These are phyloP conservation scores for Phalloptychus januarius DNA, from an alignment of 2,797 vertebrate species.

Conservation along the genomic window DNA sequence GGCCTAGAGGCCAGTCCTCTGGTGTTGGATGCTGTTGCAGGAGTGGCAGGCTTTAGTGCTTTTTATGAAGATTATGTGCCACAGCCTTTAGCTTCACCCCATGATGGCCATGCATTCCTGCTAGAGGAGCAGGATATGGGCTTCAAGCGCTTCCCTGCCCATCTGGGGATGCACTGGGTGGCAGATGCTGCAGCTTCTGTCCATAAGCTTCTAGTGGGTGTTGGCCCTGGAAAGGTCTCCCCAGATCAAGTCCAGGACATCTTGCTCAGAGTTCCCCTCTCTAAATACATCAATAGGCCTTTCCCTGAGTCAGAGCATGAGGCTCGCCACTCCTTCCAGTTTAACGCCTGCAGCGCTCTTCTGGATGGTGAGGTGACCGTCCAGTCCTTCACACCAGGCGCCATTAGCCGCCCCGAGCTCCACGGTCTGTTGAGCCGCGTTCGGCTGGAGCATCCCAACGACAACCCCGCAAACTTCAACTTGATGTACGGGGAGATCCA, in stretches of 20 bases:
- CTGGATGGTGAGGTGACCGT: constrained; percentile 86
- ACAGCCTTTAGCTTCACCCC: constrained; percentile 61
- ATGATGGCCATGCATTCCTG: constrained; percentile 73
- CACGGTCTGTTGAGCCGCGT: constrained; percentile 82
- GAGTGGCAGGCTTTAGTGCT: constrained; percentile 86
- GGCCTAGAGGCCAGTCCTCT: constrained; percentile 85
- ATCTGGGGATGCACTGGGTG: constrained; percentile 69
- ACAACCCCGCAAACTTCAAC: constrained; percentile 90
- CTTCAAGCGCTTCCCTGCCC: constrained; percentile 90
- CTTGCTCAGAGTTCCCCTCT: constrained; percentile 84
- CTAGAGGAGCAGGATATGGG: constrained; percentile 45
- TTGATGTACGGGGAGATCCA: constrained; percentile 85
- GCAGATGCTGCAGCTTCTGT: constrained; percentile 60
- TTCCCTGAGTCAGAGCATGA: constrained; percentile 88
- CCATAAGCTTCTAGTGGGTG: constrained; percentile 77
- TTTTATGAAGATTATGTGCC: constrained; percentile 79
- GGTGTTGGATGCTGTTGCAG: constrained; percentile 83
- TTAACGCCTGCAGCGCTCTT: constrained; percentile 86
- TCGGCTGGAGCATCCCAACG: constrained; percentile 84
- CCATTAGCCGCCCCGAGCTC: constrained; percentile 80
- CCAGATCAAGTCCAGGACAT: constrained; percentile 81
- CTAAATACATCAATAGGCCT: constrained; percentile 90
- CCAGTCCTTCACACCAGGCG: constrained; percentile 78
- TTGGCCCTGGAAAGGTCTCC: constrained; percentile 62
- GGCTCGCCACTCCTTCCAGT: constrained; percentile 92